Evolutionary conservation across 37 sponge, comb jelly and placozoan genomes (phyloP), one percentile per base, ranked within the genome.

Genomic region (Ianthella basta): DNA sequence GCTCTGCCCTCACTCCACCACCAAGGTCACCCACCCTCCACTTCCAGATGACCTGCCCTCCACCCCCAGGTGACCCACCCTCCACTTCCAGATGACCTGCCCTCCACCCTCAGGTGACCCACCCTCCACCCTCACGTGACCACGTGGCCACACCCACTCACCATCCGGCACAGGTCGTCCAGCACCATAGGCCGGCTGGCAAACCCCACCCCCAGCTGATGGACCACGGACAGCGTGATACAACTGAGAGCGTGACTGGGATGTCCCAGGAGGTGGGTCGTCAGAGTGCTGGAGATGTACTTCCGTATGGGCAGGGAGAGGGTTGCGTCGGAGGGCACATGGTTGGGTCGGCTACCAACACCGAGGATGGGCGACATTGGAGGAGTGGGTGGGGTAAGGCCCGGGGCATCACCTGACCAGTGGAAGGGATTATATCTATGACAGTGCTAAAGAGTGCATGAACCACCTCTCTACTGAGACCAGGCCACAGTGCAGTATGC

Each of bases 271-370:
- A 89, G 81, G 63, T 91, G 89, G 60, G 79, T 84, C 41, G 84
- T 91, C 50, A 94, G 85, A 59, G 92, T 89, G 60, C 89, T 92
- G 15, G 95, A 80, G 59, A 94, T 91, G 90, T 91, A 94, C 57
- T 72, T 85, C 0, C 92, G 83, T 13, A 94, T 87, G 37, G 93
- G 87, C 36, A 83, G 82, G 44, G 89, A 39, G 25, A 94, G 86
- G 34, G 68, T 60, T 37, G 60, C 15, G 61, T 91, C 92, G 15
- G 92, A 82, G 54, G 92, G 90, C n/a, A 94, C 78, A 57, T 88
- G 87, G 38, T 35, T 20, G 41, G 73, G 38, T n/a, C 44, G 72
- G 10, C 59, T 74, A 33, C 81, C 60, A 21, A 15, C 37, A 12
- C 78, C 78, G n/a, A 75, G 78, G 15, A 75, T 44, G 37, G 94